A percentile compares a stretch with the other conserved stretches of the same genome.
Evolutionary conservation across 2,113 vertebrate genomes (phyloP).

Genomic region (Dinomys branickii): DNA sequence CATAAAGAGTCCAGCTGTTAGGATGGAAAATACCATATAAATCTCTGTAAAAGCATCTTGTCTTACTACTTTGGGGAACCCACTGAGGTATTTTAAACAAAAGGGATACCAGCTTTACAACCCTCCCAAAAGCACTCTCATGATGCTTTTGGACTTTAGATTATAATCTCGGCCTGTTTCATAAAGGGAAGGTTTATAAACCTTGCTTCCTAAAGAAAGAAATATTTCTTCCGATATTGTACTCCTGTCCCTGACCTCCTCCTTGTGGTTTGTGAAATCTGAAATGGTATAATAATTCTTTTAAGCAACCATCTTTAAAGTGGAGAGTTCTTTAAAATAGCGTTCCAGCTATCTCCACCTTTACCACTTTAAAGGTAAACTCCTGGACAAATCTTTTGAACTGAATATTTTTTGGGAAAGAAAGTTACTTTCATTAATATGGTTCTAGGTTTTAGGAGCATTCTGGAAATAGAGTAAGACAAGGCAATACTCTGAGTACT

Average conservation of each 20-base stretch:
- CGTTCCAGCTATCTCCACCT: not conserved
- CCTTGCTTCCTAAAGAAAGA: conserved; percentile 56
- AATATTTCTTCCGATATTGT: conserved; percentile 13
- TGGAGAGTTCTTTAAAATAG: conserved; percentile 45
- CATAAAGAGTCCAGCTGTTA: conserved; percentile 70
- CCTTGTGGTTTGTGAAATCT: conserved; percentile 56
- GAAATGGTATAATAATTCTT: conserved; percentile 64
- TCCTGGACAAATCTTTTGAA: not conserved
- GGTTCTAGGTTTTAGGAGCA: not conserved
- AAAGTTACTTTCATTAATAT: not conserved
- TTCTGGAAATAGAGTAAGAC: not conserved
- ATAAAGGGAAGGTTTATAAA: conserved; percentile 58
- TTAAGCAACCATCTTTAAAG: conserved; percentile 43
- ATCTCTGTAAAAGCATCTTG: conserved; percentile 63
- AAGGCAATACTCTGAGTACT: not conserved
- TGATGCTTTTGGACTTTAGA: conserved; percentile 66
- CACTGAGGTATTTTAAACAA: conserved; percentile 64
- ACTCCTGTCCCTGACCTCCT: not conserved
- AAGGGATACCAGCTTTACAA: conserved; percentile 72
- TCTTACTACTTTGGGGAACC: conserved; percentile 66
- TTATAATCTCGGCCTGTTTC: conserved; percentile 37
- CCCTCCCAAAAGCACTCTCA: conserved; percentile 5
- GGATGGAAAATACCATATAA: conserved; percentile 78
- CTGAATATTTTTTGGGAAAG: not conserved
- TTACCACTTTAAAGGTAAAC: conserved; percentile 53